These are phyloP conservation scores for Zeugodacus cucurbitae DNA, from an alignment of 1,140 invertebrate species.

Conservation along the genomic window DNA sequence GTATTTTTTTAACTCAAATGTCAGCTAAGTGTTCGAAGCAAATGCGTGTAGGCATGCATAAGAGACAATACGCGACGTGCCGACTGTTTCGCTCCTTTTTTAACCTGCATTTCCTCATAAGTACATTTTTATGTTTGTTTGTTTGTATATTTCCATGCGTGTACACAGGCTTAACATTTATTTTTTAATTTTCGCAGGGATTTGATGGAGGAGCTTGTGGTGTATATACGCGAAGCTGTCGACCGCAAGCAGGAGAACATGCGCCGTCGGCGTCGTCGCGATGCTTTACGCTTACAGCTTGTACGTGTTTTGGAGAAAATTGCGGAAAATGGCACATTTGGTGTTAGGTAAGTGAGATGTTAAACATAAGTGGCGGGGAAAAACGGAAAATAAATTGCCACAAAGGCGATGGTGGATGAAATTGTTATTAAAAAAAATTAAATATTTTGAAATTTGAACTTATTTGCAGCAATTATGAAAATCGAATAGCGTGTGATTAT, in stretches of 20 bases:
- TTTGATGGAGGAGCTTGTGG: conserved; percentile 94
- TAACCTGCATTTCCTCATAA: too few species aligned
- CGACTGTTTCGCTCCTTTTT: background rate
- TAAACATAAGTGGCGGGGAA: background rate
- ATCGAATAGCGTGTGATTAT: too few species aligned
- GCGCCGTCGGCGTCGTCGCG: conserved; percentile 85
- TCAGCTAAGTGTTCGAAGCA: background rate
- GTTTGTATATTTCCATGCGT: background rate
- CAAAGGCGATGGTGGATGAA: background rate
- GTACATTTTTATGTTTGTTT: background rate
- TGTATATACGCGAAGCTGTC: conserved; percentile 93
- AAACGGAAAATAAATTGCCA: too few species aligned
- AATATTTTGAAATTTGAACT: background rate
- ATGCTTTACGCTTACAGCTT: conserved; percentile 91
- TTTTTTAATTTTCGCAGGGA: conserved; percentile 73
- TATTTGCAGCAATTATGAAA: background rate
- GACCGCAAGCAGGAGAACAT: conserved; percentile 98
- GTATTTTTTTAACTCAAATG: background rate
- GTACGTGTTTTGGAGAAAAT: conserved; percentile 92
- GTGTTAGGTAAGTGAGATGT: conserved; percentile 74
- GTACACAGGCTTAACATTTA: background rate
- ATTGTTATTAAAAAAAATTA: background rate
- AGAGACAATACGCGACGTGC: background rate
- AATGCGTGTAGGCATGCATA: background rate
- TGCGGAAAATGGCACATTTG: conserved; percentile 92